A percentile compares a stretch with the other conserved stretches of the same genome.
phyloP scores from a whole-genome alignment of 2,797 vertebrate species.

The Thalassophryne amazonica region DNA sequence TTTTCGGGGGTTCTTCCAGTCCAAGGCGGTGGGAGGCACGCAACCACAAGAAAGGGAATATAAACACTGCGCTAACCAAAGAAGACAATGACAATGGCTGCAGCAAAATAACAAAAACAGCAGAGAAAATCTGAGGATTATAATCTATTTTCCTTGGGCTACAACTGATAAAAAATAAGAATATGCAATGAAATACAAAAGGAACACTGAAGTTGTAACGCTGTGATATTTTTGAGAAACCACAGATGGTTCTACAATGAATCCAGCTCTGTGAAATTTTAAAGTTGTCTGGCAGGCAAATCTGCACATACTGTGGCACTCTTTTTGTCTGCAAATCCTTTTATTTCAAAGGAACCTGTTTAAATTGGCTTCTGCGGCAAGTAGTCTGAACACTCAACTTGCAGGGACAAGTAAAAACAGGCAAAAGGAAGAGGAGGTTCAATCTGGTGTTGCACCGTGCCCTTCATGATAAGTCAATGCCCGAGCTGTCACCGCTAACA shows the following conservation, averaged over 20 bases:
- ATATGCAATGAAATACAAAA: neutral
- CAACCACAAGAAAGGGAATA: too few relatives aligned
- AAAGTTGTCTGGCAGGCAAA: slow-evolving; percentile 9
- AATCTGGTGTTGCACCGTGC: too few relatives aligned
- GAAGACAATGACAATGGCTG: neutral
- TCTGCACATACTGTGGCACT: neutral
- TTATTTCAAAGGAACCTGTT: slow-evolving; percentile 28
- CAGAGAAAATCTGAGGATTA: too few relatives aligned
- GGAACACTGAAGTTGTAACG: neutral
- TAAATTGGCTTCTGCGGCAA: slow-evolving; percentile 14
- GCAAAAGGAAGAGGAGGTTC: too few relatives aligned
- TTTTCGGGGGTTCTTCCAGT: too few relatives aligned
- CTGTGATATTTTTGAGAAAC: neutral
- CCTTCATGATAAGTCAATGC: too few relatives aligned
- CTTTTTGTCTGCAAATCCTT: slow-evolving; percentile 20
- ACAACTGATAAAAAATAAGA: neutral
- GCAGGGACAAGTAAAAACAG: too few relatives aligned
- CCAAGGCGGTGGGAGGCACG: too few relatives aligned
- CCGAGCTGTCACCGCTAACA: too few relatives aligned
- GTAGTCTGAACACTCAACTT: neutral
- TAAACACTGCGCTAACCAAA: too few relatives aligned
- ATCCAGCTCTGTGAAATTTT: slow-evolving; percentile 15
- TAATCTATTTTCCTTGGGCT: neutral
- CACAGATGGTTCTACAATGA: slow-evolving; percentile 30
- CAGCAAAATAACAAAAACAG: too few relatives aligned